These are phyloP conservation scores for silkworm (Bombyx mori) DNA, from an alignment of 1,140 invertebrate species.

Conservation along the genomic window ASM3026992v2 NC_085116.1:8599001-8599500, in stretches of 20 bases:
- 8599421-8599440: conserved; percentile 1
- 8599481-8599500: no score
- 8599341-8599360: conserved; percentile 86
- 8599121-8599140: conserved; percentile 79
- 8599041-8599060: conserved; percentile 5
- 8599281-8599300: conserved; percentile 84
- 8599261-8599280: conserved; percentile 80
- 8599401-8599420: conserved; percentile 73
- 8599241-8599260: conserved; percentile 80
- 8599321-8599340: conserved; percentile 80
- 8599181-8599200: conserved; percentile 79
- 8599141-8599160: conserved; percentile 80
- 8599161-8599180: conserved; percentile 76
- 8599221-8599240: conserved; percentile 83
- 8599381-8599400: conserved; percentile 80
- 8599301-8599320: conserved; percentile 81
- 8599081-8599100: conserved; percentile 39
- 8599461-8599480: background rate
- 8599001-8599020: conserved; percentile 67
- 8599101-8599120: conserved; percentile 72
- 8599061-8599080: conserved; percentile 8
- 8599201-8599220: conserved; percentile 78
- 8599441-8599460: background rate
- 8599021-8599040: conserved; percentile 5
- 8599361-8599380: conserved; percentile 76